Conservation (phyloP, 2,797 vertebrate species). For the Phrynocephalus forsythii region DNA sequence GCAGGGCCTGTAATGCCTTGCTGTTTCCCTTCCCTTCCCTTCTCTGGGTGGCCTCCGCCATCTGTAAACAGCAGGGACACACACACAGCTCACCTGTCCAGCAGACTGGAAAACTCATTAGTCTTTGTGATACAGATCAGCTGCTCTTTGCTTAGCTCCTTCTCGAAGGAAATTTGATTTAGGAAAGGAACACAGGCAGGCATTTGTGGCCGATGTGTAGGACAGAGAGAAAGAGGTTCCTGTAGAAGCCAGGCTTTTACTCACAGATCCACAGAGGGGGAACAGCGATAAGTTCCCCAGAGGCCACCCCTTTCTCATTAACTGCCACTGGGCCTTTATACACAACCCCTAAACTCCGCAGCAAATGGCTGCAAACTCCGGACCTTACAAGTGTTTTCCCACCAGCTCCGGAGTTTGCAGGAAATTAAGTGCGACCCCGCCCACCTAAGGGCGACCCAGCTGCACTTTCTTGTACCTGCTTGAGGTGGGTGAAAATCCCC, state of each 20-base stretch:
- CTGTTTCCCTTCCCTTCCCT: constrained; percentile 9
- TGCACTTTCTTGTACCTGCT: too few relatives aligned
- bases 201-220: background rate
- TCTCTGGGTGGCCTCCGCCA: background rate
- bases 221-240: background rate
- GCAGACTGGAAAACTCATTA: constrained; percentile 19
- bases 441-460: too few relatives aligned
- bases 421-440: too few relatives aligned
- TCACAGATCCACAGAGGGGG: too few relatives aligned
- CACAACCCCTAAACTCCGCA: too few relatives aligned
- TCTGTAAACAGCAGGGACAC: constrained; percentile 61
- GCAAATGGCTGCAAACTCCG: too few relatives aligned
- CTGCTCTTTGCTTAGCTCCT: constrained; percentile 16
- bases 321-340: too few relatives aligned
- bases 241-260: background rate
- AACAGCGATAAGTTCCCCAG: too few relatives aligned
- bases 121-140: constrained; percentile 9
- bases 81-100: constrained; percentile 50
- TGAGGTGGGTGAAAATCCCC: too few relatives aligned
- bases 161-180: constrained; percentile 5
- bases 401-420: too few relatives aligned
- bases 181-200: constrained; percentile 16
- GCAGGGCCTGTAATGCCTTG: background rate
- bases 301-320: too few relatives aligned
- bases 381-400: too few relatives aligned